phyloP scores from a whole-genome alignment of 2,797 vertebrate species.

The Etheostoma nigrum region DNA sequence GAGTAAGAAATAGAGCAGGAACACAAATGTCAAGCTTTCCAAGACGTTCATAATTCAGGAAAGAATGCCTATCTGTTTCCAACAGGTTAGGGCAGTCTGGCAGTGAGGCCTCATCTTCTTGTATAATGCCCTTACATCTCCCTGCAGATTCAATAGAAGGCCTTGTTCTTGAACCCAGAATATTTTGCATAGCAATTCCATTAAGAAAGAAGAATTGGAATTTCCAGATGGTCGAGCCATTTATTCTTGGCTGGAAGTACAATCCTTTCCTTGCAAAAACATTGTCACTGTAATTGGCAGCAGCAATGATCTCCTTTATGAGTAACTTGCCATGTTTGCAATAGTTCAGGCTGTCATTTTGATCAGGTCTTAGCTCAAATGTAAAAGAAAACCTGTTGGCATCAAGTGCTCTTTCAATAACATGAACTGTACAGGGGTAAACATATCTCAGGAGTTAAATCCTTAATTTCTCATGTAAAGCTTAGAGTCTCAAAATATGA shows the following conservation, averaged over 20 bases:
- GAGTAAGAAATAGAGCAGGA: conserved; percentile 18
- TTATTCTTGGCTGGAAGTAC: conserved; percentile 50
- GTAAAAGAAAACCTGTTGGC: conserved; percentile 4
- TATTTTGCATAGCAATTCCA: conserved; percentile 41
- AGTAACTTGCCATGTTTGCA: conserved; percentile 18
- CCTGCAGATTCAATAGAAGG: conserved; percentile 33
- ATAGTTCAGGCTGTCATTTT: conserved; percentile 10
- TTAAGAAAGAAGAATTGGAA: conserved; percentile 51
- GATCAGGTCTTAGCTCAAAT: conserved; percentile 4
- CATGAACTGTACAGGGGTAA: not conserved
- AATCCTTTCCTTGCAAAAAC: conserved; percentile 50
- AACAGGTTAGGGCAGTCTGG: conserved; percentile 45
- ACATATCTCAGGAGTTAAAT: not conserved
- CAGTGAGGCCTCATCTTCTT: conserved; percentile 24
- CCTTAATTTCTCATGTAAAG: not conserved
- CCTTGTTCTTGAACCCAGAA: conserved; percentile 37
- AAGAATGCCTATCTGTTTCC: conserved; percentile 49
- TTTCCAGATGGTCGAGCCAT: conserved; percentile 62
- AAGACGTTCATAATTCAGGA: conserved; percentile 25
- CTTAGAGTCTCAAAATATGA: not conserved
- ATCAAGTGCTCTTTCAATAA: not conserved
- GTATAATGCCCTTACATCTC: conserved; percentile 35
- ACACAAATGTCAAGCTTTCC: conserved; percentile 58
- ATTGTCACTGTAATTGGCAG: conserved; percentile 49
- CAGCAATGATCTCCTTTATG: conserved; percentile 18